These are phyloP conservation scores for Rhopalosiphum maidis DNA, from an alignment of 1,140 invertebrate species.

Conservation along the genomic window DNA sequence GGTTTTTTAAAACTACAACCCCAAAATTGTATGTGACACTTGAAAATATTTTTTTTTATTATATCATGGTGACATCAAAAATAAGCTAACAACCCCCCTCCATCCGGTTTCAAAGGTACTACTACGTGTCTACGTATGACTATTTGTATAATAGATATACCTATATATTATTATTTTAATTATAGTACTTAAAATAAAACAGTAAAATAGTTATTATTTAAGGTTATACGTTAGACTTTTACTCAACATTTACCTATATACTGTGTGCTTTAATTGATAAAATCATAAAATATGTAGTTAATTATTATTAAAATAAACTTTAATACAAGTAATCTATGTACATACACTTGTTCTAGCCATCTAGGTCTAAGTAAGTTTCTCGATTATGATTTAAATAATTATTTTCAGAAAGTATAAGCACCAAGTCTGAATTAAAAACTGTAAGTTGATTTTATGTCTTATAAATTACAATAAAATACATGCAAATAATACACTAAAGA, in stretches of 20 bases:
- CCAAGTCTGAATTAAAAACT: background rate
- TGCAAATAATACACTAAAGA: too few relatives aligned
- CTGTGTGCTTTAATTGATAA: background rate
- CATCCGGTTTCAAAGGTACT: accelerated
- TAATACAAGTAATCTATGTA: background rate
- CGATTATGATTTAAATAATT: background rate
- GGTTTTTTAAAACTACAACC: background rate
- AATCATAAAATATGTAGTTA: background rate
- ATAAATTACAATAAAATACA: background rate
- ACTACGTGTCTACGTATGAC: too few relatives aligned
- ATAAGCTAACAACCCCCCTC: background rate
- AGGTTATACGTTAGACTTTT: background rate
- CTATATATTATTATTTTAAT: too few relatives aligned
- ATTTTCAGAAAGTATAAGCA: background rate
- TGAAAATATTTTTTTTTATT: background rate
- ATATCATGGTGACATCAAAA: background rate
- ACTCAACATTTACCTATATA: background rate
- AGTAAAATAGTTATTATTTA: background rate
- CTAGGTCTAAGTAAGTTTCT: background rate
- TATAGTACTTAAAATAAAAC: background rate
- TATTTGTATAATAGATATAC: too few relatives aligned
- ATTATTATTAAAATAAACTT: background rate
- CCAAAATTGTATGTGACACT: background rate
- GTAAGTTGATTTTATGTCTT: background rate
- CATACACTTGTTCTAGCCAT: background rate